Evolutionary conservation across 2,888 invertebrate species (phyloP).

Genomic region (Andrena trimmerana): DNA sequence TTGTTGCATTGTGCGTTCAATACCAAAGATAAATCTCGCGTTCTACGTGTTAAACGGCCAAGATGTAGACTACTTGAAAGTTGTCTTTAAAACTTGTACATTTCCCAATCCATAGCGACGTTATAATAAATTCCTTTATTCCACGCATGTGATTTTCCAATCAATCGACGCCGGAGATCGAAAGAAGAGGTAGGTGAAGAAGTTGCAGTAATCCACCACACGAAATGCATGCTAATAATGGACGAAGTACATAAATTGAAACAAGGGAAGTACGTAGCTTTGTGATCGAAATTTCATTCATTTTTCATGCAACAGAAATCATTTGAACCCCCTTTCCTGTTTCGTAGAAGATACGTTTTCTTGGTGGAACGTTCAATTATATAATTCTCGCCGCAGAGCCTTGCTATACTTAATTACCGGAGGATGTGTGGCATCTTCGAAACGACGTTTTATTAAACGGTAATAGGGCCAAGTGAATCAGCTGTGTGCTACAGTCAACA

Average conservation of each 20-base stretch:
- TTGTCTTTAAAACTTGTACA: conserved; percentile 67
- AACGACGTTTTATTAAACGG: too few species aligned
- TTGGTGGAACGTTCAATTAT: too few species aligned
- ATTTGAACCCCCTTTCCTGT: too few species aligned
- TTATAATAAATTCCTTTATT: conserved; percentile 76
- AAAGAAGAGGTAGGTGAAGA: conserved; percentile 38
- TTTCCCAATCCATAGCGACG: conserved; percentile 67
- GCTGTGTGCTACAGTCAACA: conserved; percentile 1
- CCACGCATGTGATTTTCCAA: conserved; percentile 46
- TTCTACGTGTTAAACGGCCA: conserved; percentile 61
- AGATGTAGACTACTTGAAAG: conserved; percentile 58
- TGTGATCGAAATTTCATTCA: neutral
- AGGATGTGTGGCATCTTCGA: too few species aligned
- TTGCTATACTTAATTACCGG: too few species aligned
- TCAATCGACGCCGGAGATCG: conserved; percentile 3
- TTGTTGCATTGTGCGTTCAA: conserved; percentile 56
- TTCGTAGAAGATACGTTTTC: too few species aligned
- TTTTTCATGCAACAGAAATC: too few species aligned
- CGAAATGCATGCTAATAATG: neutral
- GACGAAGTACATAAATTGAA: neutral
- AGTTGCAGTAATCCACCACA: neutral
- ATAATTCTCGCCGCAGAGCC: too few species aligned
- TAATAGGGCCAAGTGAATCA: neutral
- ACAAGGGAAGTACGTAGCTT: neutral
- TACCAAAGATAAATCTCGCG: conserved; percentile 72